These are phyloP conservation scores for Dallia pectoralis DNA, from an alignment of 2,797 vertebrate genomes.

Conservation along the genomic window DNA sequence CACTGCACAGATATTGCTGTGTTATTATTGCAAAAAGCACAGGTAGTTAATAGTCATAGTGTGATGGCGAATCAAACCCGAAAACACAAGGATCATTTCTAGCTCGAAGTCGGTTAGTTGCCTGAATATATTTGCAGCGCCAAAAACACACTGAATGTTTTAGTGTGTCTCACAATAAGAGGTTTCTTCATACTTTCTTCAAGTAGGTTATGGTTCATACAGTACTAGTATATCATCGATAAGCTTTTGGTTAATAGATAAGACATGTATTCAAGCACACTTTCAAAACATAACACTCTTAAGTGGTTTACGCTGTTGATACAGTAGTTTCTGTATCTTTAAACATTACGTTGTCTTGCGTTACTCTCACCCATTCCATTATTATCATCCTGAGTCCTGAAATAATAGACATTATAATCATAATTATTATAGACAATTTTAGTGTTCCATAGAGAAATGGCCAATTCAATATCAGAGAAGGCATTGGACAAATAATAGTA, in stretches of 20 bases:
- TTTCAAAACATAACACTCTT: not conserved
- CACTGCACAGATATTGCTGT: not conserved
- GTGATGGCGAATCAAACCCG: not conserved
- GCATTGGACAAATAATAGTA: not conserved
- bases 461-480: not conserved
- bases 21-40: not conserved
- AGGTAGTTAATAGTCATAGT: not conserved
- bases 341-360: conserved; percentile 72
- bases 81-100: not conserved
- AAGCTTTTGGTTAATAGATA: not conserved
- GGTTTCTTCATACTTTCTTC: too few relatives aligned
- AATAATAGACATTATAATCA: not conserved
- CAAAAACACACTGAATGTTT: not conserved
- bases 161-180: not conserved
- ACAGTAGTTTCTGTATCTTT: conserved; percentile 21
- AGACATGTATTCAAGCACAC: not conserved
- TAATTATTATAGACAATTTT: not conserved
- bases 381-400: conserved; percentile 68
- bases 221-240: not conserved
- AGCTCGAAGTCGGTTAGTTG: not conserved
- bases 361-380: conserved; percentile 55
- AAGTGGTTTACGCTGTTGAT: not conserved
- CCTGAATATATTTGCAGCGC: not conserved
- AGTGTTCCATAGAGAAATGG: not conserved
- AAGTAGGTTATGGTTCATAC: not conserved